phyloP scores from a whole-genome alignment of 2,888 invertebrate genomes.

The Lepidocyrtinus sp. region DNA sequence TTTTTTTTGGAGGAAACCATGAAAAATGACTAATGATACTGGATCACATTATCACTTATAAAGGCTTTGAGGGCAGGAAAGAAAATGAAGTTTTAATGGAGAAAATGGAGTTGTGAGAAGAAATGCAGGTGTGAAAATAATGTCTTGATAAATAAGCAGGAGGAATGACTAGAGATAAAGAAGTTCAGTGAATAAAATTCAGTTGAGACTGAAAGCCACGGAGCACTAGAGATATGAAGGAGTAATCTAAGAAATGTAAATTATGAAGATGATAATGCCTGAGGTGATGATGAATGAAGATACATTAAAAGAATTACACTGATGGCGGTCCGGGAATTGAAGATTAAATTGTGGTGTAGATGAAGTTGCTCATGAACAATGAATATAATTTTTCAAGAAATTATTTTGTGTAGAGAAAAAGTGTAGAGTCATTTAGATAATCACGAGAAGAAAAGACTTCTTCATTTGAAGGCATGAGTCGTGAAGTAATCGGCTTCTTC shows the following conservation, averaged over 20 bases:
- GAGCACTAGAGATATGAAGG: not conserved
- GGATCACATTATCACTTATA: not conserved
- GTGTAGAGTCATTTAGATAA: conserved; percentile 10
- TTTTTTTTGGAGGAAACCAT: not conserved
- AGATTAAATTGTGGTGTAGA: not conserved
- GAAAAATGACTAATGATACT: conserved; percentile 15
- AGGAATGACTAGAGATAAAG: not conserved
- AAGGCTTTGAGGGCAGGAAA: too few relatives aligned
- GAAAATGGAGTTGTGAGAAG: conserved; percentile 32
- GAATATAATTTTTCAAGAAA: not conserved
- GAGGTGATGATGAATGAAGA: conserved; percentile 4
- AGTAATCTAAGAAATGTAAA: not conserved
- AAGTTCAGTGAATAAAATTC: not conserved
- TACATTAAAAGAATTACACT: not conserved
- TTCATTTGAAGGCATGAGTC: not conserved
- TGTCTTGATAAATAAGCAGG: conserved; percentile 12
- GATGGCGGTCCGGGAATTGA: not conserved
- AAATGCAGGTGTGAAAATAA: conserved; percentile 38
- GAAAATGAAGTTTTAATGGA: not conserved
- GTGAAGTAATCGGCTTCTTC: too few relatives aligned
- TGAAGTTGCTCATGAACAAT: conserved; percentile 25
- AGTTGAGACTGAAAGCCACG: not conserved
- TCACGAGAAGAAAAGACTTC: not conserved
- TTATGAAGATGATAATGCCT: not conserved
- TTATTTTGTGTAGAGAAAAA: not conserved